A percentile compares a stretch with the other conserved stretches of the same genome.
phyloP scores from a whole-genome alignment of 2,113 vertebrate species.

The Rhynchomys soricoides region DNA sequence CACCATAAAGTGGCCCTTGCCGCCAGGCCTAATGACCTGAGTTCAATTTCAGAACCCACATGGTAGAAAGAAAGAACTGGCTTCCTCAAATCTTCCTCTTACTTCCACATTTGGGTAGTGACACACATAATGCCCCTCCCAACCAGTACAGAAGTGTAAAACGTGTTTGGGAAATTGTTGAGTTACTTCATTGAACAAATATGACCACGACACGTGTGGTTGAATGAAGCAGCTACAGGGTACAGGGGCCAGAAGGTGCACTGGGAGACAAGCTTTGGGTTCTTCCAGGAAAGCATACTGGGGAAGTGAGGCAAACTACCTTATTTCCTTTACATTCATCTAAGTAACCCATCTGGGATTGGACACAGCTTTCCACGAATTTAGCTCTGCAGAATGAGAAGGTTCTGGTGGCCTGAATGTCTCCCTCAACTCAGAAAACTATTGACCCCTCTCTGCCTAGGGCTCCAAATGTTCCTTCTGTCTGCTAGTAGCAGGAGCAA shows the following conservation, averaged over 20 bases:
- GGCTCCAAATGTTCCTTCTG: background rate
- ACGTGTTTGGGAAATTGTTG: background rate
- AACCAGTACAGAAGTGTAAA: background rate
- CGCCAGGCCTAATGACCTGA: background rate
- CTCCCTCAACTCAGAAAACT: background rate
- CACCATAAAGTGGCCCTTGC: background rate
- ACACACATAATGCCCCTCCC: background rate
- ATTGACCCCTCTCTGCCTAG: background rate
- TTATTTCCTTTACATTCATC: background rate
- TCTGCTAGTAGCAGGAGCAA: background rate
- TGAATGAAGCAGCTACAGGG: background rate
- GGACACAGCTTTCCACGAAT: background rate
- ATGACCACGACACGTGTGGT: no score
- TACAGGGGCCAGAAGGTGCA: background rate
- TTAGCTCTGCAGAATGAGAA: background rate
- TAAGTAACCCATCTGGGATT: background rate
- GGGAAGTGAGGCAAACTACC: background rate
- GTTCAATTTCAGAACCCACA: background rate
- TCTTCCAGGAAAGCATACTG: background rate
- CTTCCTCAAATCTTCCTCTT: background rate
- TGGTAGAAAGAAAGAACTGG: background rate
- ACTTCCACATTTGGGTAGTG: background rate
- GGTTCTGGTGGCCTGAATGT: background rate
- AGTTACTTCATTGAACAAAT: background rate
- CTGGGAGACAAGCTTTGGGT: background rate